Conservation (phyloP, 2,797 vertebrate genomes). For the Aeoliscus strigatus region DNA sequence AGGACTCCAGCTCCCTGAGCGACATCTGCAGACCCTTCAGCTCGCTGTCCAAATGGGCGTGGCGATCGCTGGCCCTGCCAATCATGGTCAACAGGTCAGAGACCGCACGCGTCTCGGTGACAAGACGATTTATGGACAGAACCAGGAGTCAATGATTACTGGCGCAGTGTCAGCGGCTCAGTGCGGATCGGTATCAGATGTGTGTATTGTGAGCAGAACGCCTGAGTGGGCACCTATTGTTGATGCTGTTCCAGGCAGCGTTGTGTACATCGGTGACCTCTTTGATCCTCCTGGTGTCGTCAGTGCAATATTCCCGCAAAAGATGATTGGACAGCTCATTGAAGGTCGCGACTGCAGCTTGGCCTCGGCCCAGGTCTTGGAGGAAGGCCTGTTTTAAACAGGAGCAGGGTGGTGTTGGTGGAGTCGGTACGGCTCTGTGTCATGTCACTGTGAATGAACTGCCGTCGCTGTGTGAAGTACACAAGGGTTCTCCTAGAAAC, state of each 20-base stretch:
- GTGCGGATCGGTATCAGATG: too few species aligned
- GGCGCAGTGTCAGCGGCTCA: neutral
- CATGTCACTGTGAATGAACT: conserved; percentile 2
- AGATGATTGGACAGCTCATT: conserved; percentile 87
- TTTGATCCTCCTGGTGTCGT: conserved; percentile 91
- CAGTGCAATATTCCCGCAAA: conserved; percentile 82
- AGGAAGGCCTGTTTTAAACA: conserved; percentile 76
- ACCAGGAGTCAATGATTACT: neutral
- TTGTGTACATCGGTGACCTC: conserved; percentile 85
- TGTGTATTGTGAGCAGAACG: neutral
- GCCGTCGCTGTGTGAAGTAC: conserved; percentile 30
- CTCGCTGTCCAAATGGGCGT: conserved; percentile 82
- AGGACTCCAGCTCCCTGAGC: conserved; percentile 86
- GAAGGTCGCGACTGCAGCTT: conserved; percentile 78
- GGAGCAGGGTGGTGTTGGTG: conserved; percentile 7
- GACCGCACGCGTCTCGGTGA: neutral
- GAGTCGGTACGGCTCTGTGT: conserved; percentile 10
- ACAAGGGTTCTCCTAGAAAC: too few species aligned
- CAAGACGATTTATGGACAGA: neutral
- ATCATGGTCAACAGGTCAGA: conserved; percentile 15
- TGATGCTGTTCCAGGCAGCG: conserved; percentile 83
- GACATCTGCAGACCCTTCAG: conserved; percentile 82
- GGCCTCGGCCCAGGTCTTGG: conserved; percentile 85
- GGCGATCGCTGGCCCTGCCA: conserved; percentile 81
- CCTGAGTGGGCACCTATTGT: conserved; percentile 78